These are phyloP conservation scores for Drosophila robusta DNA, from an alignment of 2,888 invertebrate genomes.

Conservation along the genomic window DNA sequence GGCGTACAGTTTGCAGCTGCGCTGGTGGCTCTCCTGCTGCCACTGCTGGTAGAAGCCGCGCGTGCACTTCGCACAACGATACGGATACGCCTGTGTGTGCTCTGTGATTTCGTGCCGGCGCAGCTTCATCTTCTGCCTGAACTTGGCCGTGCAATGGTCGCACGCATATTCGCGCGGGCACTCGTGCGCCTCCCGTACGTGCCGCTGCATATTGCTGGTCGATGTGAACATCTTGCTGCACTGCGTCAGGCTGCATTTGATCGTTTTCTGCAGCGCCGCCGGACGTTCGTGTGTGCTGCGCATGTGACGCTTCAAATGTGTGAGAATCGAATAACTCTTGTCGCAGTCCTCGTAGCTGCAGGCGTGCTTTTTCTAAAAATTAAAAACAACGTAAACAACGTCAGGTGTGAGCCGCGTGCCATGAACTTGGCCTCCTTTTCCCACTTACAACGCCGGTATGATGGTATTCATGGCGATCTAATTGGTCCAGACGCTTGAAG, in stretches of 20 bases:
- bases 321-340: conserved; percentile 87
- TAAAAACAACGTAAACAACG: background rate
- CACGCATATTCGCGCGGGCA: conserved; percentile 85
- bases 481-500: conserved; percentile 86
- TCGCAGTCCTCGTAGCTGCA: conserved; percentile 87
- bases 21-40: conserved; percentile 86
- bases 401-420: background rate
- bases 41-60: conserved; percentile 86
- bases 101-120: conserved; percentile 86
- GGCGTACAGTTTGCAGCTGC: conserved; percentile 76
- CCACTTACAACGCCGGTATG: conserved; percentile 87
- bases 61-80: conserved; percentile 86
- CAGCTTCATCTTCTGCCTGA: conserved; percentile 87
- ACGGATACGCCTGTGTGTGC: conserved; percentile 86
- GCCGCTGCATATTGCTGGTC: conserved; percentile 87
- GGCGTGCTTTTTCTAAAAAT: conserved; percentile 86
- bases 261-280: conserved; percentile 50
- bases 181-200: conserved; percentile 86
- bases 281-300: conserved; percentile 85
- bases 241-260: conserved; percentile 72
- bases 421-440: background rate
- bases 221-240: conserved; percentile 86
- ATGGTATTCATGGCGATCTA: conserved; percentile 86
- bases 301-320: conserved; percentile 88
- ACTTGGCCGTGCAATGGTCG: conserved; percentile 86